phyloP scores from a whole-genome alignment of 2,888 invertebrate species.

The Thelaira solivaga region DNA sequence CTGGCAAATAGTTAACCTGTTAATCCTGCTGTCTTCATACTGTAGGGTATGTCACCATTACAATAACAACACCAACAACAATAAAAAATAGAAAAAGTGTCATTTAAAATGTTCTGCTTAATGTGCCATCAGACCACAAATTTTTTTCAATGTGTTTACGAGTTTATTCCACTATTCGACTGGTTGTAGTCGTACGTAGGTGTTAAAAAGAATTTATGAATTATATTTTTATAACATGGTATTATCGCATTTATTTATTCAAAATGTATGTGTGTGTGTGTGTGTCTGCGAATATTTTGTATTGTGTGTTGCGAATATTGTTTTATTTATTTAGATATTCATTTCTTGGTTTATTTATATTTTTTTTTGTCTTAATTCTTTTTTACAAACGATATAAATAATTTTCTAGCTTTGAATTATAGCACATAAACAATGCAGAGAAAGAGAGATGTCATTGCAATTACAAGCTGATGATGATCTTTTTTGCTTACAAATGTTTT shows the following conservation, averaged over 20 bases:
- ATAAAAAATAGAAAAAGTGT: conserved; percentile 42
- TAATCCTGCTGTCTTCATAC: background rate
- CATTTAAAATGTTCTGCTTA: conserved; percentile 52
- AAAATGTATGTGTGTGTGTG: background rate
- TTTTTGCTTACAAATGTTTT: conserved; percentile 27
- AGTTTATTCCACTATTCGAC: conserved; percentile 35
- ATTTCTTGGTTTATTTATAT: conserved; percentile 52
- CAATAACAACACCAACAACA: too few relatives aligned
- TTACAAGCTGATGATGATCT: conserved; percentile 61
- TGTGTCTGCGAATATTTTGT: background rate
- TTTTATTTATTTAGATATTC: conserved; percentile 56
- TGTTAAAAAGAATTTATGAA: conserved; percentile 62
- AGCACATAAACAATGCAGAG: conserved; percentile 23
- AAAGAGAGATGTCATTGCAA: conserved; percentile 55
- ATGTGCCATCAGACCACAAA: conserved; percentile 56
- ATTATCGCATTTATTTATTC: conserved; percentile 45
- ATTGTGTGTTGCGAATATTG: conserved; percentile 40
- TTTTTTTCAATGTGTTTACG: conserved; percentile 44
- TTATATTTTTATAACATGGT: conserved; percentile 59
- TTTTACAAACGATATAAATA: conserved; percentile 13
- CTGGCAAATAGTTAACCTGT: too few relatives aligned
- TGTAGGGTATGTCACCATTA: conserved; percentile 23
- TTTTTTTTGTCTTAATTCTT: conserved; percentile 13
- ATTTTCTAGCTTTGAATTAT: conserved; percentile 36
- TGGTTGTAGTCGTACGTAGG: conserved; percentile 50